Evolutionary conservation across 2,888 invertebrate genomes (phyloP).

Genomic region (Drosophila anomalata): DNA sequence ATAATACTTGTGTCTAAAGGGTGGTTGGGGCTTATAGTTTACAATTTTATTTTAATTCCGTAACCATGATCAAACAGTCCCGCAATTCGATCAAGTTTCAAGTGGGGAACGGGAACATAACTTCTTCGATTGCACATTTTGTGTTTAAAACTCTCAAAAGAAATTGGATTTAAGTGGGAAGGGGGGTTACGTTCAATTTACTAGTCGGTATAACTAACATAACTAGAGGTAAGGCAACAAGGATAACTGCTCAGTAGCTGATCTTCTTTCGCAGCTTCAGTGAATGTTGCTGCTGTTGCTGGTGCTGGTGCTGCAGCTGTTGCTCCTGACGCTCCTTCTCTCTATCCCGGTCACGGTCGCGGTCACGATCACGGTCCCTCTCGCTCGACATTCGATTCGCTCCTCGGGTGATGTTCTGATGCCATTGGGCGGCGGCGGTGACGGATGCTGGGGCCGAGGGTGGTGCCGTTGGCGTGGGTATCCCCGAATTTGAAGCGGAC

Average conservation of each 20-base stretch:
- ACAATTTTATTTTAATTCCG: not conserved
- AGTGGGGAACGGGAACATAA: not conserved
- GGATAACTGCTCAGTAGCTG: constrained; percentile 72
- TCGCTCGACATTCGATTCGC: constrained; percentile 45
- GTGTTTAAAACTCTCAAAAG: not conserved
- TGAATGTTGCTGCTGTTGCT: constrained; percentile 70
- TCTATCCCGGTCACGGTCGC: constrained; percentile 25
- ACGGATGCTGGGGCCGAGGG: constrained; percentile 25
- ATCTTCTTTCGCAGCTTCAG: constrained; percentile 83
- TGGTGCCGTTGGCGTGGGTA: constrained; percentile 78
- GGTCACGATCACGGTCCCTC: constrained; percentile 28
- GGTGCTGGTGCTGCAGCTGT: constrained; percentile 44
- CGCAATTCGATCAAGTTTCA: not conserved
- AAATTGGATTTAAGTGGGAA: not conserved
- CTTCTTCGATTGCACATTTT: constrained; percentile 3
- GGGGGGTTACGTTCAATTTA: constrained; percentile 17
- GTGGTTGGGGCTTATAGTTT: not conserved
- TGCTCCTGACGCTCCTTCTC: constrained; percentile 66
- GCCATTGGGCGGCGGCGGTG: constrained; percentile 54
- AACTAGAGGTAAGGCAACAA: constrained; percentile 11
- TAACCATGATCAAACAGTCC: not conserved
- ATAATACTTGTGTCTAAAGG: not conserved
- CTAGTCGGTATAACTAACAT: constrained; percentile 18
- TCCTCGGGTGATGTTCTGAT: constrained; percentile 41
- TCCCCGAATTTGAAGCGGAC: constrained; percentile 77